Percentiles rank a stretch among this genome's conserved stretches.
phyloP scores from a whole-genome alignment of 64 coral and sea anemone species.

The Actinia equina region DNA sequence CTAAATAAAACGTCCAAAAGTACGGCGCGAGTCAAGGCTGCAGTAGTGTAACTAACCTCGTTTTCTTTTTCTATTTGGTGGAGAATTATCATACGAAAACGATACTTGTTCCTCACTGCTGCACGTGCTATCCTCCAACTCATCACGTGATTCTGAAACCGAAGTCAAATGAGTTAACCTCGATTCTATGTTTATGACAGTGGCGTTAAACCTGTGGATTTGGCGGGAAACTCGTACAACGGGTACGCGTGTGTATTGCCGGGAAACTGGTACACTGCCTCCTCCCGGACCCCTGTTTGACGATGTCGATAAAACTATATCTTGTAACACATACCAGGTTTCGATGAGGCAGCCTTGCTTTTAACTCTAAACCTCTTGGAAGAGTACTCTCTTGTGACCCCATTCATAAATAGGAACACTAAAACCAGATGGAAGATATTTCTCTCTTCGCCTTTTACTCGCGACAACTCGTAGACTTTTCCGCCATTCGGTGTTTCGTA shows the following conservation, averaged over 20 bases:
- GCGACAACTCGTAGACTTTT: slow-evolving; percentile 85
- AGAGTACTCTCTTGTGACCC: slow-evolving; percentile 64
- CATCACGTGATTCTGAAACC: slow-evolving; percentile 2
- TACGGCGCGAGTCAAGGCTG: background rate
- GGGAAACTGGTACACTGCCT: too few relatives aligned
- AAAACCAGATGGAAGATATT: slow-evolving; percentile 78
- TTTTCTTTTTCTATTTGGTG: background rate
- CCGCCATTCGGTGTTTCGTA: slow-evolving; percentile 57
- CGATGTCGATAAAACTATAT: too few relatives aligned
- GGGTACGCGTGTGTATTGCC: too few relatives aligned
- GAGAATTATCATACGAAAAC: background rate
- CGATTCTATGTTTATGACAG: background rate
- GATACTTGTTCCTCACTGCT: background rate
- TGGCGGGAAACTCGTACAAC: too few relatives aligned
- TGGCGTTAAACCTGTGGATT: too few relatives aligned
- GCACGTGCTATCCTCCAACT: background rate
- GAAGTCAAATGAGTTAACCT: slow-evolving; percentile 1
- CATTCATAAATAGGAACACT: slow-evolving; percentile 67
- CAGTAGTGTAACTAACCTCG: background rate
- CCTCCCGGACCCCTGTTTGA: too few relatives aligned
- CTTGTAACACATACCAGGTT: background rate
- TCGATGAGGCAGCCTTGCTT: slow-evolving; percentile 47
- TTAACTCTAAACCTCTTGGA: slow-evolving; percentile 72
- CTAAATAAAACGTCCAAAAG: too few relatives aligned
- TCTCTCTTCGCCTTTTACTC: slow-evolving; percentile 86